Base-by-base conservation (phyloP, 2,888 invertebrate species). In the Fragum fragum region DNA sequence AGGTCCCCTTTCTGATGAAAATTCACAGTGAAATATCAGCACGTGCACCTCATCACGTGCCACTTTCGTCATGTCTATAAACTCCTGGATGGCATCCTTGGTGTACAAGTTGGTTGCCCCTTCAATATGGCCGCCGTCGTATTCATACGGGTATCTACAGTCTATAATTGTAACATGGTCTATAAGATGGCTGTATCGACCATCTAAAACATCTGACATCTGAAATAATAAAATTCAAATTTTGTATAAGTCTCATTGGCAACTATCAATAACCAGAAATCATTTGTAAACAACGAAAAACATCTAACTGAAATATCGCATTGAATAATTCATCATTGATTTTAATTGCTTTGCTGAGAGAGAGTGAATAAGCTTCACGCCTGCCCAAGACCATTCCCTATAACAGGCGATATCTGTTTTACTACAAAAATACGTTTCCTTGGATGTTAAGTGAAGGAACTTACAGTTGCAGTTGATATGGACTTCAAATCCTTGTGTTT, bases 71-170 rank as follows among this genome's bases (percentile, higher is more conserved):
- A 57, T 32, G 42, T 59, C 23, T 11, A 73, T 59, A 39, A 73
- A 61, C 23, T 18, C 1, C 57, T 72, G 55, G 28, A 55, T 55
- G n/a, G 55, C 32, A 53, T 53, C 68, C 53, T 55, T 66, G 21
- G 55, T 74, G 68, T 68, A 74, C 55, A 74, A 36, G 74, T 74
- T 74, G 23, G 68, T 21, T 6, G 74, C 74, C 18, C 63, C 55
- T 26, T 55, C 16, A 21, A 68, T 53, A 94, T 99, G 99, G 0
- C 99, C 99, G 5, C 98, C 99, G 0, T 97, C 96, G 93, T 95
- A 99, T 95, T 99, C 99, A 95, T 99, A 99, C 0, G 99, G 99
- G 95, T 98, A 99, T 87, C 99, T 96, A 93, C 99, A 99, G 95
- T 99, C 99, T 71, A 99, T 97, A 26, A 99, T 95, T 94, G 96